Evolutionary conservation across 2,113 vertebrate genomes (phyloP), one percentile per base, ranked within the genome.

Genomic region (Corythoichthys intestinalis): DNA sequence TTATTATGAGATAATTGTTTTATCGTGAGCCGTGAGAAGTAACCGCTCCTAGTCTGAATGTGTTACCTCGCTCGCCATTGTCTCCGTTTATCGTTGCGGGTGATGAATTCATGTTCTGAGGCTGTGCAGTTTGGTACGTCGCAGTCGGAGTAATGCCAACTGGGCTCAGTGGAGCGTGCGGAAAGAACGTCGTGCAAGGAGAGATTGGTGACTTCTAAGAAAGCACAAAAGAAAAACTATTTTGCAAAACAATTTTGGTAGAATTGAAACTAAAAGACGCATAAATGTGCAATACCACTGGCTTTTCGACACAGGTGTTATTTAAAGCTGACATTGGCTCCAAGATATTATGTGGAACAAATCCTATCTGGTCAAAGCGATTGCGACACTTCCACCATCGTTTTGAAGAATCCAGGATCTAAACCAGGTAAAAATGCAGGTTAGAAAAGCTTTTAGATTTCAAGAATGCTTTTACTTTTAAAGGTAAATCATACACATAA

Each of bases 371-470:
- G 7, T 84, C 90, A 28, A 81, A 93, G 48, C 79, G 84, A 77
- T 93, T 93, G 62, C 47, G 87, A 82, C 93, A 93, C 69, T 93
- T 94, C 92, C 92, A 94, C 92, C 92, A 93, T 10, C 89, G 82
- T 60, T 92, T 91, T 34, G 91, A 89, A 2, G 90, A 88, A 37
- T 93, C 83, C 7, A 94, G 49, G 0, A 93, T 90, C 93, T 94
- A n/a, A 6, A 10, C 39, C 50, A 64, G 66, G 34, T 44, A 11
- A 44, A 8, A 0, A 72, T 37, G 52, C 7, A 44, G 11, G 46
- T 77, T 7, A 46, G 15, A 28, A 0, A 13, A 48, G 8, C 37
- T 67, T 49, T 48, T 4, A 35, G 46, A 49, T 58, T 49, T 2
- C 10, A 34, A 37, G 14, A 64, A n/a, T 28, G 34, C 70, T 2